Evolutionary conservation across 2,888 invertebrate species (phyloP), one percentile per base, ranked within the genome.

Genomic region (Tetrapedia diversipes): DNA sequence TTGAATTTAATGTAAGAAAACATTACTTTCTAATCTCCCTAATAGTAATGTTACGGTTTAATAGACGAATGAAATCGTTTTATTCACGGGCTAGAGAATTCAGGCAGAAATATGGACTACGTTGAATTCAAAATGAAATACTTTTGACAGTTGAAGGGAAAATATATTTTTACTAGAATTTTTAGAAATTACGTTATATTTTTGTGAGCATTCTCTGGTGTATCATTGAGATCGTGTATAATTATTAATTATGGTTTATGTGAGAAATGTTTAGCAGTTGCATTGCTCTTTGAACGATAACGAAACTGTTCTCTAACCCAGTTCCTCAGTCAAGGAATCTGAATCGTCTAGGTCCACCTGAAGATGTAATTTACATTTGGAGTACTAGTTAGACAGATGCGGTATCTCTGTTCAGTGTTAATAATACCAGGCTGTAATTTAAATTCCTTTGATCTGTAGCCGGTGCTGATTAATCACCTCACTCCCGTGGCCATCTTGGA

Each of bases 361-460:
- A 76, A 70, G 76, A 70, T 77, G 79, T 70, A 83, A 83, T 82
- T 83, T 83, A 66, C 71, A 81, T 70, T 74, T 70, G 66, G 66
- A 65, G 49, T 37, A 51, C 68, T 63, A 73, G 72, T 53, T 49
- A 45, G 77, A 77, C n/a, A 39, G 64, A 70, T 70, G 73, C 22
- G 22, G 29, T 49, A 45, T 60, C 47, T 57, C 56, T 66, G 57
- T 45, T 54, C 45, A 24, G 45, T 72, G 73, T 82, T 80, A 82
- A 82, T 82, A 82, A 82, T 66, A 66, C 82, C 68, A 60, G 60
- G 64, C 49, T 67, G 71, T 74, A 82, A 82, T 82, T 82, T 82
- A 82, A 82, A 80, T 82, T 80, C 82, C 82, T 82, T 82, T 82
- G 80, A 82, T 82, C 74, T 69, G 77, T 77, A 82, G 73, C 61